Base-by-base conservation (phyloP, 1,140 invertebrate genomes). In the Drosophila sp. region DNA sequence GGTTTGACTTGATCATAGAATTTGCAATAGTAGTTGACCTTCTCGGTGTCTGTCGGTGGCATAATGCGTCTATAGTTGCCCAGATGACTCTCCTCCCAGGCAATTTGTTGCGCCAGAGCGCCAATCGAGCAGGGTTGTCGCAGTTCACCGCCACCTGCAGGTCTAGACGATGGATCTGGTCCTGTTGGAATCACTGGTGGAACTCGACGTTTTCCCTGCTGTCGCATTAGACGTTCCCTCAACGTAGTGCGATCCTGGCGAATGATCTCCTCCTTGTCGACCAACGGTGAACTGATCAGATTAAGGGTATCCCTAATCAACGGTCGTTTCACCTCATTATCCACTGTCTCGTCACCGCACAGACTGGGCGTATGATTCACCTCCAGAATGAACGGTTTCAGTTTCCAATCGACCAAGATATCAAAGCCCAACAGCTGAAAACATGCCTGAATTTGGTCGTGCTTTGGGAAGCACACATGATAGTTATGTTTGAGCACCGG, bases 291-390 rank as follows among this genome's bases (percentile, higher is more conserved):
- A 92, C 97, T 97, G 46, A 98, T 93, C 90, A 98, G 94, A 7
- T 95, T 93, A 70, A 98, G 95, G 2, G 97, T 97, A 80, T 98
- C 97, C 21, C 93, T 93, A 9, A 98, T 92, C 4, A 98, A 92
- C 0, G 93, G 92, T 78, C 97, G 96, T 90, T 98, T 98, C 4
- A 98, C 95, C 77, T 97, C 96, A 71, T 94, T 93, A 84, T 98
- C 97, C 45, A 98, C 92, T 38, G 94, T 93, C 4, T 96, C 95
- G 84, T 97, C 96, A 0, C 96, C 97, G 77, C 96, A 95, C 83
- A 97, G 97, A 92, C 97, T 98, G 0, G 97, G 97, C 5, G 97
- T 97, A 87, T 97, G 97, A 92, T 98, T 98, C 0, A 97, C 97
- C 92, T 98, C 97, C 54, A 98, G 92, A 32, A 98, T 94, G 76